These are phyloP conservation scores for western clawed frog (Xenopus tropicalis) DNA, from an alignment of 2,113 vertebrate species.

Conservation along the genomic window DNA sequence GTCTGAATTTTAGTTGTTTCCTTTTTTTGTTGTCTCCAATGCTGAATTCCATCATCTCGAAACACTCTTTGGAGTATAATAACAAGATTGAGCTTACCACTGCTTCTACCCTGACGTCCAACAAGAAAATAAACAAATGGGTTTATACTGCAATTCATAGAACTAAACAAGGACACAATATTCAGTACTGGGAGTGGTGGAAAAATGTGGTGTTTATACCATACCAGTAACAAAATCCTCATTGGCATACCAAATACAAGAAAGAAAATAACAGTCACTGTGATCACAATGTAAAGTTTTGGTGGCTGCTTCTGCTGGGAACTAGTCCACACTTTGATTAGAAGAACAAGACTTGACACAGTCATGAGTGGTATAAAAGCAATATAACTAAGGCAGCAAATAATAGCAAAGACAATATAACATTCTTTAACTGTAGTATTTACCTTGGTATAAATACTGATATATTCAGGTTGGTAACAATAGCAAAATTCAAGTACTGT, in stretches of 20 bases:
- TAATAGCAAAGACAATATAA: background rate
- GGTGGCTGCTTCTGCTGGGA: background rate
- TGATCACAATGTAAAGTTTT: slow-evolving; percentile 46
- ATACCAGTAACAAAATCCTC: slow-evolving; percentile 18
- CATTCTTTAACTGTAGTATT: slow-evolving; percentile 3
- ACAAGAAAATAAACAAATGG: slow-evolving; percentile 47
- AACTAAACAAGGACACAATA: slow-evolving; percentile 49
- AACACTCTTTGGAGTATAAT: slow-evolving; percentile 21
- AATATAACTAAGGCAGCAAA: slow-evolving; percentile 40
- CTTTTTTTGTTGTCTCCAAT: background rate
- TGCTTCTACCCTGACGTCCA: slow-evolving; percentile 24
- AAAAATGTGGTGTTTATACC: slow-evolving; percentile 20
- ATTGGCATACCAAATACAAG: slow-evolving; percentile 49
- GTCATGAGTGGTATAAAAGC: slow-evolving; percentile 51
- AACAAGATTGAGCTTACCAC: slow-evolving; percentile 12
- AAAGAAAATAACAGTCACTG: slow-evolving; percentile 54
- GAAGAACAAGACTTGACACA: slow-evolving; percentile 52
- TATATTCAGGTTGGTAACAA: slow-evolving; percentile 9
- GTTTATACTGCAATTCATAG: slow-evolving; percentile 46
- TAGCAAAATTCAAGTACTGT: background rate
- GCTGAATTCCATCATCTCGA: slow-evolving; percentile 5
- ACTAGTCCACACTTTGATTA: slow-evolving; percentile 49
- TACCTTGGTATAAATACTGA: background rate
- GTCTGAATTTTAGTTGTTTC: background rate
- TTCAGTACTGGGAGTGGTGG: slow-evolving; percentile 17